phyloP scores from a whole-genome alignment of 2,113 vertebrate genomes.

The Embiotoca jacksoni region DNA sequence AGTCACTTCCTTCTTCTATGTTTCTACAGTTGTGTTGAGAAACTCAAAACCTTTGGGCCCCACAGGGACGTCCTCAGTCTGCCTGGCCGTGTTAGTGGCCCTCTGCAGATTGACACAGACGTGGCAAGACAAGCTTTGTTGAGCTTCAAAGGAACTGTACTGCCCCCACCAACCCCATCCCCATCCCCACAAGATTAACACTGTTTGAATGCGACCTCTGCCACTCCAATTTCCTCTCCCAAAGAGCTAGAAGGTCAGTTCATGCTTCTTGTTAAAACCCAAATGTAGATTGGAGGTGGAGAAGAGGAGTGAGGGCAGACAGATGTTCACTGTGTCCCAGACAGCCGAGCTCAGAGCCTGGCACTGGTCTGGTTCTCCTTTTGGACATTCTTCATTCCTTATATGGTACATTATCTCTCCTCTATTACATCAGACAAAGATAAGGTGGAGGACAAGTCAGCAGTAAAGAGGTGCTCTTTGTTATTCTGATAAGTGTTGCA shows the following conservation, averaged over 20 bases:
- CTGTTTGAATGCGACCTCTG: conserved; percentile 73
- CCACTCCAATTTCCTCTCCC: conserved; percentile 72
- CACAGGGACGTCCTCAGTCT: conserved; percentile 22
- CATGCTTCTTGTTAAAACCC: conserved; percentile 70
- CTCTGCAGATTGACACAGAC: conserved; percentile 77
- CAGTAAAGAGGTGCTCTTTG: conserved; percentile 21
- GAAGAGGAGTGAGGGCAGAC: neutral
- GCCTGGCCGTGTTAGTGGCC: conserved; percentile 39
- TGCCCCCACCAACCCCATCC: conserved; percentile 22
- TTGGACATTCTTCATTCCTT: conserved; percentile 41
- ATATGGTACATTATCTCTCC: conserved; percentile 34
- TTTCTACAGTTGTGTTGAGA: conserved; percentile 15
- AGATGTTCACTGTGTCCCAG: conserved; percentile 23
- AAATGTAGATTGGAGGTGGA: conserved; percentile 31
- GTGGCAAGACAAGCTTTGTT: conserved; percentile 69
- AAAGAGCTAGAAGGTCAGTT: conserved; percentile 56
- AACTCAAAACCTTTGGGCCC: conserved; percentile 9
- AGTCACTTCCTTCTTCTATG: neutral
- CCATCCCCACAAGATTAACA: conserved; percentile 73
- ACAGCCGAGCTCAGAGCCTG: conserved; percentile 26
- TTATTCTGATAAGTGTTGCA: conserved; percentile 16
- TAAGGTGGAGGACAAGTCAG: conserved; percentile 42
- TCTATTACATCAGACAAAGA: conserved; percentile 27
- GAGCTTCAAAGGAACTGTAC: conserved; percentile 79
- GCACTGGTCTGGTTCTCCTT: conserved; percentile 48